Conservation (phyloP, 2,888 invertebrate species). For the Cotesia congregata region DNA sequence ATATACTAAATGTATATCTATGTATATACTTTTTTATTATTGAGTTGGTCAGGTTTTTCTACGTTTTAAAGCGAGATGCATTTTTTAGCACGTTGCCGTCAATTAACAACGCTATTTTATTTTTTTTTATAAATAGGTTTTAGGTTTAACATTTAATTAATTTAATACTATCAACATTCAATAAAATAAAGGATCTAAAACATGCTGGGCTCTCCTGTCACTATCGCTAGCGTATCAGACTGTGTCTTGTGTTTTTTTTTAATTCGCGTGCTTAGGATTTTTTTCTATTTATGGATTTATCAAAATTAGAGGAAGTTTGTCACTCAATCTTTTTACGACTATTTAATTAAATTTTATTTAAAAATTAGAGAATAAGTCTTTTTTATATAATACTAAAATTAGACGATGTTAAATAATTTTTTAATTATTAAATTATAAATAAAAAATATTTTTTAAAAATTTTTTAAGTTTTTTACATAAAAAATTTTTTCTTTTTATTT, state of each 20-base stretch:
- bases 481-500: too few relatives aligned
- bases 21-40: constrained; percentile 8
- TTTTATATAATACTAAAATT: too few relatives aligned
- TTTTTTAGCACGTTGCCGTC: constrained; percentile 42
- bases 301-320: neutral
- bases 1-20: too few relatives aligned
- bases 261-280: neutral
- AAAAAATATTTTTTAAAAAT: too few relatives aligned
- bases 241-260: constrained; percentile 53
- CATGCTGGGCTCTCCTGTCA: constrained; percentile 70
- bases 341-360: neutral
- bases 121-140: constrained; percentile 35
- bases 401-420: too few relatives aligned
- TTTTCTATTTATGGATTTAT: neutral
- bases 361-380: too few relatives aligned
- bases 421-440: too few relatives aligned
- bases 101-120: constrained; percentile 39
- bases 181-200: constrained; percentile 48
- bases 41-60: constrained; percentile 33
- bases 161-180: constrained; percentile 16
- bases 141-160: constrained; percentile 2
- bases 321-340: neutral
- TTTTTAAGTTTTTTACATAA: too few relatives aligned
- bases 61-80: constrained; percentile 41
- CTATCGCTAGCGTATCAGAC: constrained; percentile 68